These are phyloP conservation scores for Dione juno DNA, from an alignment of 2,888 invertebrate species.

Conservation along the genomic window DNA sequence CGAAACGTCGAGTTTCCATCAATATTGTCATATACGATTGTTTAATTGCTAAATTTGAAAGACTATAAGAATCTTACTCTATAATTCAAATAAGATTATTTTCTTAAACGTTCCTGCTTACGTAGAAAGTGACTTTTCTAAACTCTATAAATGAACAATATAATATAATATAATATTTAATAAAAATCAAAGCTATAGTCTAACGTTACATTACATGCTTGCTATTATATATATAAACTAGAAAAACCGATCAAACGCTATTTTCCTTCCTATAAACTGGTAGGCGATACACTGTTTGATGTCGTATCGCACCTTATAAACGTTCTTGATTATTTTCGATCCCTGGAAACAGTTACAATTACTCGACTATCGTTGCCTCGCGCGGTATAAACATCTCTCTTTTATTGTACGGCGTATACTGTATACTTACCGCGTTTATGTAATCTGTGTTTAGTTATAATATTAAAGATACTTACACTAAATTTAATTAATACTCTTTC, in stretches of 20 bases:
- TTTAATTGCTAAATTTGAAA: no score
- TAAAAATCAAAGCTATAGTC: background rate
- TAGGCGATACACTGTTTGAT: slow-evolving; percentile 56
- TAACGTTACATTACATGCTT: no score
- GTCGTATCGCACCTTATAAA: slow-evolving; percentile 72
- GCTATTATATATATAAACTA: slow-evolving; percentile 12
- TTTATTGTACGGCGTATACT: slow-evolving; percentile 59
- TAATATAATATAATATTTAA: background rate
- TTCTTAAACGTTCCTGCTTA: no score
- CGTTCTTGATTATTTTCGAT: slow-evolving; percentile 66
- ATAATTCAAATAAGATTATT: no score
- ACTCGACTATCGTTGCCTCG: slow-evolving; percentile 63
- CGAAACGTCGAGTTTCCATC: no score
- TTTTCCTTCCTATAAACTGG: slow-evolving; percentile 39
- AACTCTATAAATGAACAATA: no score
- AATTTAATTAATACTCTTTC: no score
- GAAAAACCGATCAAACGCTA: slow-evolving; percentile 27
- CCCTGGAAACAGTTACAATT: slow-evolving; percentile 75
- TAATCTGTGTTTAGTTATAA: background rate
- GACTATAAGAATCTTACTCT: no score
- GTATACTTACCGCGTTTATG: background rate
- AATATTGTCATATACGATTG: no score
- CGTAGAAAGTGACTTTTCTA: no score
- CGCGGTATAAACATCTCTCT: slow-evolving; percentile 65
- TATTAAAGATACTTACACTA: no score